Evolutionary conservation across 2,113 vertebrate genomes (phyloP), one percentile per base, ranked within the genome.

Genomic region (Poeciliopsis prolifica): DNA sequence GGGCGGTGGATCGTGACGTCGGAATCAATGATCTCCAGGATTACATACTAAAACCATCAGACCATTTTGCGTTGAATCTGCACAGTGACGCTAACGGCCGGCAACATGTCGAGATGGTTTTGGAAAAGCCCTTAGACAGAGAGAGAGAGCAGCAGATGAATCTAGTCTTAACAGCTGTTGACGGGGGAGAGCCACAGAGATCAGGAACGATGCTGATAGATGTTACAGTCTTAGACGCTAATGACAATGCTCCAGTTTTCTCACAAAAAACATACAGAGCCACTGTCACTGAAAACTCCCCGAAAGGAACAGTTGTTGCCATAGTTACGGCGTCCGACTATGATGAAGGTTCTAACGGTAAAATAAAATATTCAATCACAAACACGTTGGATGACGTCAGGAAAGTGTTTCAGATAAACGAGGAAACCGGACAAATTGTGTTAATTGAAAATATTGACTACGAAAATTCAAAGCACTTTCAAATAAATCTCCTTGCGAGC

Each of bases 191-290:
- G 1, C 89, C 92, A 0, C 84, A 80, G 31, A 83, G 90, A 74
- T 89, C 89, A 0, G 90, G 92, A 2, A 90, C 85, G 2, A 74
- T 84, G 26, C 19, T 77, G 10, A 84, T 94, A 33, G 40, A 31
- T 8, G 73, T 98, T 26, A 90, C 89, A 19, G 95, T 98, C 6
- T 86, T 96, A 81, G 97, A 97, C 48, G 80, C 0, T n/a, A 97
- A 97, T 77, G 97, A 97, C 68, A 97, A 97, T 0, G 94, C 95
- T 0, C 97, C 97, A 0, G 5, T 84, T 33, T 97, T 97, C 82
- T 95, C 87, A 5, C 91, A 94, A 68, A 62, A 86, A 0, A 31
- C 58, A 1, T 96, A 95, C 30, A 90, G 81, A 26, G 79, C 75
- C 0, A 88, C 64, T 15, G 7, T 95, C 5, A 62, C 6, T 0